A percentile compares a stretch with the other conserved stretches of the same genome.
These are phyloP conservation scores for Grapholita molesta DNA, from an alignment of 1,140 invertebrate species.

Conservation along the genomic window DNA sequence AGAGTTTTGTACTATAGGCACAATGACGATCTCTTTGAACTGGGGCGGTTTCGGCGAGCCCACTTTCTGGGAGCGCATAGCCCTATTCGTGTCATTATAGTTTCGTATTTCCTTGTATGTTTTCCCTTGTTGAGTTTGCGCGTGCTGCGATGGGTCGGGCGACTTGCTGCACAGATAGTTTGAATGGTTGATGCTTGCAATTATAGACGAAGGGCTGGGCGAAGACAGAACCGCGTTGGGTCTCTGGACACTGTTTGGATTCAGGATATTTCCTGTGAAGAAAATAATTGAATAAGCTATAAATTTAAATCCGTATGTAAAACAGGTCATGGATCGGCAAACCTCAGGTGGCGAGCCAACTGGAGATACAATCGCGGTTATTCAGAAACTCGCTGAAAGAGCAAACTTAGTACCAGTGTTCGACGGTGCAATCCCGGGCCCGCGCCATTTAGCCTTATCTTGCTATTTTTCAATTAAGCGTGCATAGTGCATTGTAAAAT, in stretches of 20 bases:
- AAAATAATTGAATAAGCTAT: background rate
- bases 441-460: no score
- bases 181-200: slow-evolving; percentile 68
- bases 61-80: background rate
- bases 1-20: slow-evolving; percentile 41
- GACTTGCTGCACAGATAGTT: slow-evolving; percentile 64
- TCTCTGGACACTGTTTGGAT: slow-evolving; percentile 47
- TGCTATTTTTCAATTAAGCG: no score
- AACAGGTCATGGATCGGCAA: no score
- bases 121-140: slow-evolving; percentile 20
- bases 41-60: slow-evolving; percentile 21
- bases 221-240: slow-evolving; percentile 64
- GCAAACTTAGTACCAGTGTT: no score
- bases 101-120: slow-evolving; percentile 37
- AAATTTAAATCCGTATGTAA: no score
- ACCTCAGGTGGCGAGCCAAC: no score
- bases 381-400: no score
- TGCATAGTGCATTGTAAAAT: no score
- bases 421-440: no score
- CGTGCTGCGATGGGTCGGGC: slow-evolving; percentile 25
- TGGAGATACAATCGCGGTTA: no score
- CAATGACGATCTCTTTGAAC: slow-evolving; percentile 57
- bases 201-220: slow-evolving; percentile 70
- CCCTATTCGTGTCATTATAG: slow-evolving; percentile 28
- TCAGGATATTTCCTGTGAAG: slow-evolving; percentile 28